These are phyloP conservation scores for Cyrtonyx montezumae DNA, from an alignment of 2,113 vertebrate genomes.

Conservation along the genomic window DNA sequence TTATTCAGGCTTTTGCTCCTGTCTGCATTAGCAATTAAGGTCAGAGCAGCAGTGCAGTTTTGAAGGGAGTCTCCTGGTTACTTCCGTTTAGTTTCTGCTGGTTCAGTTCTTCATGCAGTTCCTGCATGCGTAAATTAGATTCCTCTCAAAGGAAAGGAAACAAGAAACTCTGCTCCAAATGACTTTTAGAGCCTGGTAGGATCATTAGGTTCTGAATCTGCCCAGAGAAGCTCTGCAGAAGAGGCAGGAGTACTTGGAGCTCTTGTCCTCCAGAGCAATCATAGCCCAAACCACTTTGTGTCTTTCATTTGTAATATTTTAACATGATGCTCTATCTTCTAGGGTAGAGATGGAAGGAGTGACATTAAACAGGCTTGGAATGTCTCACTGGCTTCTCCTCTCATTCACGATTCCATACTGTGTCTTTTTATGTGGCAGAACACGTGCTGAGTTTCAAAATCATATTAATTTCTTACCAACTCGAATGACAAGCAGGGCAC, in stretches of 20 bases:
- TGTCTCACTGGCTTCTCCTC: background rate
- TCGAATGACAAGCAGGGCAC: background rate
- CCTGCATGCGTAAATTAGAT: background rate
- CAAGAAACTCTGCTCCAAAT: background rate
- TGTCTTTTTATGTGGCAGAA: background rate
- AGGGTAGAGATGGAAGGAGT: background rate
- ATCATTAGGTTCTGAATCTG: background rate
- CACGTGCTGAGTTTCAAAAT: background rate
- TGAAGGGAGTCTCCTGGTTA: background rate
- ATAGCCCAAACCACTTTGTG: too few relatives aligned
- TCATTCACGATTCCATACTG: background rate
- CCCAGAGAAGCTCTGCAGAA: background rate
- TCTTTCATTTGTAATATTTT: background rate
- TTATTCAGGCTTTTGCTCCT: background rate
- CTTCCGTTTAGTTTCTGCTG: background rate
- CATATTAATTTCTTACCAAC: background rate
- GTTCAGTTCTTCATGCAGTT: background rate
- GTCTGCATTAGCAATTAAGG: background rate
- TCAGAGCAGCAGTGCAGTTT: background rate
- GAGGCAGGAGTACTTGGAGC: too few relatives aligned
- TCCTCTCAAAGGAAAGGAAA: background rate
- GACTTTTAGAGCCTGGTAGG: background rate
- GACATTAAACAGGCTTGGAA: background rate
- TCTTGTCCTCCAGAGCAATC: background rate
- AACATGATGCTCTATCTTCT: constrained; percentile 33